A percentile compares a stretch with the other conserved stretches of the same genome.
These are phyloP conservation scores for Protosalanx chinensis DNA, from an alignment of 2,797 vertebrate species.

Conservation along the genomic window DNA sequence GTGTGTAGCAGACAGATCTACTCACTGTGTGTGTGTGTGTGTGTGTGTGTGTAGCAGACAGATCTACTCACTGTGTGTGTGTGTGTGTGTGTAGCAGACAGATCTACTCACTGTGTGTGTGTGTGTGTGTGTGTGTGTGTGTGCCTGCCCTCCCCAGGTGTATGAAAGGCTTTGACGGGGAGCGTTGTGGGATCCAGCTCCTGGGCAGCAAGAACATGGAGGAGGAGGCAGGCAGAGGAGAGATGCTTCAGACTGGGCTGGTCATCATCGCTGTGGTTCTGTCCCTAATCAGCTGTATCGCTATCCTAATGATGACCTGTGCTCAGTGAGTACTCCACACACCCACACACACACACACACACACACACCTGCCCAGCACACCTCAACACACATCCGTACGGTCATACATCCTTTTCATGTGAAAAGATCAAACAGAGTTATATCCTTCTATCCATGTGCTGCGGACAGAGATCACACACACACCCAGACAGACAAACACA, in stretches of 20 bases:
- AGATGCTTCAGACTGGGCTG: constrained; percentile 66
- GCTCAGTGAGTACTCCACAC: constrained; percentile 67
- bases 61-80: too few relatives aligned
- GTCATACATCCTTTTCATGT: not conserved
- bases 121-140: not conserved
- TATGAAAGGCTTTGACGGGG: constrained; percentile 69
- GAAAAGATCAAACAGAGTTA: too few relatives aligned
- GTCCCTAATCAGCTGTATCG: constrained; percentile 73
- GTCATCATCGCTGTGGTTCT: constrained; percentile 73
- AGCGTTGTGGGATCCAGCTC: constrained; percentile 71
- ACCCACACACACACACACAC: not conserved
- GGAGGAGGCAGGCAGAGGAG: constrained; percentile 4
- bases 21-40: not conserved
- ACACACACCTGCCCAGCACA: not conserved
- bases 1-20: not conserved
- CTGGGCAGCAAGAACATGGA: constrained; percentile 35
- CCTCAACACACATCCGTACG: not conserved
- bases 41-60: not conserved
- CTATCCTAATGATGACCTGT: constrained; percentile 74
- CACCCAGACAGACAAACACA: not conserved
- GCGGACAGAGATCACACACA: not conserved
- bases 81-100: too few relatives aligned
- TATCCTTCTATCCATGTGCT: too few relatives aligned
- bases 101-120: not conserved
- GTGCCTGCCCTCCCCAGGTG: constrained; percentile 57